These are phyloP conservation scores for Eptatretus atami DNA, from an alignment of 2,797 vertebrate species.

Conservation along the genomic window DNA sequence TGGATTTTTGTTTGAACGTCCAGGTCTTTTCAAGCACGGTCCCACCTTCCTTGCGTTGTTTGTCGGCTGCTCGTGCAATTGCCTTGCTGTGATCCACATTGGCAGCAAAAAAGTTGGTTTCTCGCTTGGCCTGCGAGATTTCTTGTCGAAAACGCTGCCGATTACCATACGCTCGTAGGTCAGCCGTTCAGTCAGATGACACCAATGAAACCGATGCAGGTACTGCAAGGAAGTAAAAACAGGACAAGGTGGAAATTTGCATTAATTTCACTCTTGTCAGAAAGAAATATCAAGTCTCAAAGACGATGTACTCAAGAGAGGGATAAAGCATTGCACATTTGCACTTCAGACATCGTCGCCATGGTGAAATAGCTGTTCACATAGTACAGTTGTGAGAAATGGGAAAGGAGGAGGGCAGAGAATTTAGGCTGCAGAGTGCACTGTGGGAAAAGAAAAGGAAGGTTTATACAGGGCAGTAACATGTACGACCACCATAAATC, in stretches of 20 bases:
- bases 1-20: neutral
- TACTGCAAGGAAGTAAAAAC: slow-evolving; percentile 18
- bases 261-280: too few relatives aligned
- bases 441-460: too few relatives aligned
- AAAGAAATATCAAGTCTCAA: too few relatives aligned
- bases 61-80: slow-evolving; percentile 22
- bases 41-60: slow-evolving; percentile 11
- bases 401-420: too few relatives aligned
- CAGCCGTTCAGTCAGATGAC: slow-evolving; percentile 41
- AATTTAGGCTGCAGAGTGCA: too few relatives aligned
- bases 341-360: too few relatives aligned
- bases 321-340: too few relatives aligned
- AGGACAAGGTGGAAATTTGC: neutral
- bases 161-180: slow-evolving; percentile 39
- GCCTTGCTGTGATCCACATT: slow-evolving; percentile 26
- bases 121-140: slow-evolving; percentile 44
- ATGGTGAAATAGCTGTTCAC: too few relatives aligned
- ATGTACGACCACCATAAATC: too few relatives aligned
- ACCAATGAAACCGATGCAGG: slow-evolving; percentile 53
- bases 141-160: slow-evolving; percentile 39
- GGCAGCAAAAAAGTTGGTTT: slow-evolving; percentile 45
- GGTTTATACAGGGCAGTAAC: too few relatives aligned
- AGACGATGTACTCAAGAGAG: too few relatives aligned
- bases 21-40: slow-evolving; percentile 7
- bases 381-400: too few relatives aligned